A percentile compares a stretch with the other conserved stretches of the same genome.
Evolutionary conservation across 2,888 invertebrate species (phyloP).

Genomic region (Lithophane socia): DNA sequence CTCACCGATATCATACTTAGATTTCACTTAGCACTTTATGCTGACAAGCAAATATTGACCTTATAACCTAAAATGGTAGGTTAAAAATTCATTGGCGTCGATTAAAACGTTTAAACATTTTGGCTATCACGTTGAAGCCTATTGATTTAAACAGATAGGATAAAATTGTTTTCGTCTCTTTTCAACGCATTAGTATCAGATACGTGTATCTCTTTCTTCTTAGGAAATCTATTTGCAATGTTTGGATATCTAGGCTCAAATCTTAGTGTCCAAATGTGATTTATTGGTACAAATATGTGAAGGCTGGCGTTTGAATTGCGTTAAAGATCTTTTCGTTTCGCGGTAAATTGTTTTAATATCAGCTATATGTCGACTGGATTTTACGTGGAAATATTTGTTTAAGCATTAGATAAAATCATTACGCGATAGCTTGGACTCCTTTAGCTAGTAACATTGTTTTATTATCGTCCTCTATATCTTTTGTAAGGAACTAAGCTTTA

Average conservation of each 20-base stretch:
- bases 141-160: slow-evolving; percentile 66
- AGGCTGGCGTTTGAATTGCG: slow-evolving; percentile 54
- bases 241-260: slow-evolving; percentile 58
- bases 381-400: slow-evolving; percentile 45
- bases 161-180: slow-evolving; percentile 61
- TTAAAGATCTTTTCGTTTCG: slow-evolving; percentile 54
- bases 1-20: slow-evolving; percentile 74
- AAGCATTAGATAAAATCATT: slow-evolving; percentile 28
- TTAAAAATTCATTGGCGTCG: slow-evolving; percentile 30
- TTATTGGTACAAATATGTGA: slow-evolving; percentile 64
- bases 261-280: slow-evolving; percentile 62
- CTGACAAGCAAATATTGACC: slow-evolving; percentile 51
- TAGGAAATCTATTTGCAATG: slow-evolving; percentile 59
- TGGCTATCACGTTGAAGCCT: slow-evolving; percentile 59
- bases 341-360: slow-evolving; percentile 57
- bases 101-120: slow-evolving; percentile 53
- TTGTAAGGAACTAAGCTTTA: background rate
- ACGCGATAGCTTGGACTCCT: slow-evolving; percentile 19
- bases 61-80: slow-evolving; percentile 10
- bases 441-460: slow-evolving; percentile 9
- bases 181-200: slow-evolving; percentile 37
- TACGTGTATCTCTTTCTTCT: slow-evolving; percentile 54
- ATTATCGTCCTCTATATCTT: background rate
- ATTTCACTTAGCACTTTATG: slow-evolving; percentile 67
- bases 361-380: slow-evolving; percentile 39